Base-by-base conservation (phyloP, 2,113 vertebrate genomes). In the Propithecus coquereli region DNA sequence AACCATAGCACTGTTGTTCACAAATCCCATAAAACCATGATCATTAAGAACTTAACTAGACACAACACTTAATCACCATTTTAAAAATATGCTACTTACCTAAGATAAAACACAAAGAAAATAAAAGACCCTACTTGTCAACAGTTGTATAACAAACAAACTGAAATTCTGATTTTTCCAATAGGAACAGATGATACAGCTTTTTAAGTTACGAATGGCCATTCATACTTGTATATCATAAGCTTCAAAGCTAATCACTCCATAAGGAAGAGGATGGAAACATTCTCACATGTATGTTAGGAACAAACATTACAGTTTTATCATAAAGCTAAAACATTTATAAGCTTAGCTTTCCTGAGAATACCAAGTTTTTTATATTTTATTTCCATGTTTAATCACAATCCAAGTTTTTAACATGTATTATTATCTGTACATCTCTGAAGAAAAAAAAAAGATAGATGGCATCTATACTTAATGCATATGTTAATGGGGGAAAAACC, bases 11-110 rank as follows among this genome's bases (percentile, higher is more conserved):
- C 32, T 54, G 61, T 40, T 94, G 70, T 34, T 80, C 54, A 90
- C 37, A 90, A 93, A 87, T 87, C 76, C 43, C 77, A 91, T 79
- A 79, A 87, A 95, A n/a, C 27, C 14, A 66, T 66, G 63, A 66
- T 66, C 6, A 34, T 66, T 34, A 32, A 32, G 61, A 63, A 85
- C 71, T 70, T 16, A 82, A 68, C 37, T 57, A 84, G 65, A 90
- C 17, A 45, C 71, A 59, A 82, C 2, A 54, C n/a, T 27, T 32
- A 57, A 73, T 32, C 18, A 54, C 70, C 27, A n/a, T 66, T 85
- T 79, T 87, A 10, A 90, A 87, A 77, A 92, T 54, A 89, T 37
- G 73, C 43, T 82, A 37, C 32, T 89, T 94, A 32, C 32, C 47
- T 68, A 68, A 17, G 6, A 61, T 52, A 61, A 87, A 94, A 34